Evolutionary conservation across 2,888 invertebrate species (phyloP), one percentile per base, ranked within the genome.

Genomic region (Stenichneumon culpator): DNA sequence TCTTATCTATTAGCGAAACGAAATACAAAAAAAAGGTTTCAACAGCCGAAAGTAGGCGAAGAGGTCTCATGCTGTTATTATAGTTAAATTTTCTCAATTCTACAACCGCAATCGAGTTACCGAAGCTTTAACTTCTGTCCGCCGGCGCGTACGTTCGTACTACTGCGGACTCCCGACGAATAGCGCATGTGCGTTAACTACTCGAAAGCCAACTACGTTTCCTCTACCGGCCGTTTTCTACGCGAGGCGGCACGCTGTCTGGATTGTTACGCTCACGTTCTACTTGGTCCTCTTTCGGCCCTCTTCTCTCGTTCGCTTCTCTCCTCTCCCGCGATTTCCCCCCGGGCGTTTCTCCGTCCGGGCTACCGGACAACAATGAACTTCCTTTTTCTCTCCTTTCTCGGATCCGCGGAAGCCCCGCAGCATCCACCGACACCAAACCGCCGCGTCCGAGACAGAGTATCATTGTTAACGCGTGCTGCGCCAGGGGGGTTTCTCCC

Each of bases 181-280:
- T 54, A 9, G 65, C 57, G 65, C 44, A 44, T 14, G 3, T 14
- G 39, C 25, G 50, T 4, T 25, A 72, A 63, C 50, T 44, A 60
- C 65, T 22, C 39, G 70, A 69, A 57, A 36, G 47, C 68, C 50
- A 65, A 22, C 82, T 69, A 67, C 68, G 57, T 25, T 25, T 11
- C 9, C 57, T 57, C 57, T 57, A 14, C 57, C 9, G 22, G 44
- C 3, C 57, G 25, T 57, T 57, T 44, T 57, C 57, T 57, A 57
- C 57, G 9, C 22, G 57, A 22, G 87, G 88, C 88, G 87, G 86
- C 87, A 82, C 79, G 87, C 87, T 86, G 87, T 87, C 87, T 87
- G 87, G 79, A 83, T 57, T 77, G 83, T 84, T 86, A 86, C 77
- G 81, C 68, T 79, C 85, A 86, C 84, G 88, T 81, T 87, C 84